phyloP scores from a whole-genome alignment of 2,113 vertebrate species.

The Odontophorus gujanensis region DNA sequence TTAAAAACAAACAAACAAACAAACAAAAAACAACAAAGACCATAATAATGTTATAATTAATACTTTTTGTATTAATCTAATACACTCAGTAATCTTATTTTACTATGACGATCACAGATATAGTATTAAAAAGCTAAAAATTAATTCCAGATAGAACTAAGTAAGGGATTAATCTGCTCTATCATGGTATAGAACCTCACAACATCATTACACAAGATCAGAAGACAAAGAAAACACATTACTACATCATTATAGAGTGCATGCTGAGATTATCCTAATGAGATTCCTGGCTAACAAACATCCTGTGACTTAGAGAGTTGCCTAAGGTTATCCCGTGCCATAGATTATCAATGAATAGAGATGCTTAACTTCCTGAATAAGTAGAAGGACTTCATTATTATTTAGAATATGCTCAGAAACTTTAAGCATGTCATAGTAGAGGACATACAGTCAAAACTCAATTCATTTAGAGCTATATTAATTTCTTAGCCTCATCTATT shows the following conservation, averaged over 20 bases:
- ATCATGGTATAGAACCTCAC: too few relatives aligned
- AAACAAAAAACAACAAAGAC: neutral
- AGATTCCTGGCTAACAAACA: neutral
- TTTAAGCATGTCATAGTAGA: neutral
- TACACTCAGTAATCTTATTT: neutral
- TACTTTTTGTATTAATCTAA: neutral
- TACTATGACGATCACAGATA: neutral
- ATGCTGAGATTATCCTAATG: neutral
- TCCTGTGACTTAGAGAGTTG: neutral
- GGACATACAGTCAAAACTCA: neutral
- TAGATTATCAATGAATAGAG: neutral
- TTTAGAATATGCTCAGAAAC: neutral
- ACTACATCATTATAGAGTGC: fast-evolving
- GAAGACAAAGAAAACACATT: neutral
- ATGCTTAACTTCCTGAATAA: neutral
- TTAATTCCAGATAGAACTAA: neutral
- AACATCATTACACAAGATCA: neutral
- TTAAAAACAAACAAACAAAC: neutral
- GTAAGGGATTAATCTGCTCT: neutral
- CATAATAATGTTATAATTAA: neutral
- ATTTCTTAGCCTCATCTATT: neutral
- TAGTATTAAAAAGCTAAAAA: neutral
- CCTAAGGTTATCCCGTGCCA: neutral
- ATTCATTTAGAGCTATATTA: neutral
- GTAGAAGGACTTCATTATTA: neutral